Evolutionary conservation across 1,140 invertebrate genomes (phyloP).

Genomic region (Aphelinus certus): DNA sequence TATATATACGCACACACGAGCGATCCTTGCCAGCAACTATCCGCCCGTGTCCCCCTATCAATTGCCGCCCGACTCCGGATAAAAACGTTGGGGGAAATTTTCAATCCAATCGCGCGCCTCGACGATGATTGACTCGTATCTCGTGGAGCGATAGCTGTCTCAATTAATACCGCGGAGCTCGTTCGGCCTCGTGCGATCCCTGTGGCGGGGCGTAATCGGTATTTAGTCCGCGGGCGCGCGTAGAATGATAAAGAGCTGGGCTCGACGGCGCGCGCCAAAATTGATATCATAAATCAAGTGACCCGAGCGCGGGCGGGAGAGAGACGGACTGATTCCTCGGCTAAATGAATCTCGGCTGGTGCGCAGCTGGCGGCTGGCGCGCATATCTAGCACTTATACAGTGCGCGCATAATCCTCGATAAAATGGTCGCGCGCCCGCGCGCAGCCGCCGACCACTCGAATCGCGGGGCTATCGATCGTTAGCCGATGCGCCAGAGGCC

Average conservation of each 20-base stretch:
- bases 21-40: too few species aligned
- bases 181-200: neutral
- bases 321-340: neutral
- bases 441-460: too few species aligned
- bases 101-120: neutral
- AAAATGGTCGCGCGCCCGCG: too few species aligned
- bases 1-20: too few species aligned
- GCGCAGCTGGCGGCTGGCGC: too few species aligned
- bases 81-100: neutral
- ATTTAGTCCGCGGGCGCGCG: neutral
- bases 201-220: neutral
- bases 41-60: too few species aligned
- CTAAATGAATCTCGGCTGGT: constrained; percentile 13
- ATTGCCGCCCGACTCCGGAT: too few species aligned
- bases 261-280: neutral
- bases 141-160: neutral
- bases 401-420: too few species aligned
- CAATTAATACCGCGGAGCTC: neutral
- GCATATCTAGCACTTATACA: too few species aligned
- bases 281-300: constrained; percentile 22
- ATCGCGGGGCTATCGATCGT: too few species aligned
- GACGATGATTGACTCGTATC: neutral
- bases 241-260: constrained; percentile 16
- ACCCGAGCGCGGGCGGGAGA: too few species aligned
- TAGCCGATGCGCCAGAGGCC: too few species aligned